Conservation (phyloP, 2,113 vertebrate species). For the Columbina picui region DNA sequence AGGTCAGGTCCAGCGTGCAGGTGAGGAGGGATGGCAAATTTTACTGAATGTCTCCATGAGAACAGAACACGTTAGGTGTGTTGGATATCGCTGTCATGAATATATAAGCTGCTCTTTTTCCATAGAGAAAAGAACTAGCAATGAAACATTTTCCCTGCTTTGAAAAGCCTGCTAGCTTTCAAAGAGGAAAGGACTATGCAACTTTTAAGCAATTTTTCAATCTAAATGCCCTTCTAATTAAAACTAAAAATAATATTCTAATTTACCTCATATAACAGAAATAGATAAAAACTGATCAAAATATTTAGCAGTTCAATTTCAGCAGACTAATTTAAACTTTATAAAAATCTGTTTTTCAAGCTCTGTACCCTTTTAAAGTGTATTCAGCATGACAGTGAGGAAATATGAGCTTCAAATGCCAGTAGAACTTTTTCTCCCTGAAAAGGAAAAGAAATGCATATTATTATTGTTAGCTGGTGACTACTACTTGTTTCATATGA, state of each 20-base stretch:
- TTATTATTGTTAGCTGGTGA: neutral
- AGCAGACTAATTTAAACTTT: neutral
- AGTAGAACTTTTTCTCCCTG: slow-evolving; percentile 89
- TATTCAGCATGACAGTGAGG: slow-evolving; percentile 88
- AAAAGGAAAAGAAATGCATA: slow-evolving; percentile 34
- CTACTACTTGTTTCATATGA: neutral
- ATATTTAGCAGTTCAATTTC: neutral
- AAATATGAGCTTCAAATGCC: slow-evolving; percentile 93
- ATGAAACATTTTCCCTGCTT: neutral
- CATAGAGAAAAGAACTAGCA: neutral
- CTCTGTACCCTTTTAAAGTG: slow-evolving; percentile 84
- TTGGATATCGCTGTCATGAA: fast-evolving
- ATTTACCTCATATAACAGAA: neutral
- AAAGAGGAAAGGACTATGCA: neutral
- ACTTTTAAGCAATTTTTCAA: neutral
- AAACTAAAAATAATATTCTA: neutral
- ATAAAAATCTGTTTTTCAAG: neutral
- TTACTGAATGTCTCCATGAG: neutral
- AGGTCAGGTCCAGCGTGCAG: neutral
- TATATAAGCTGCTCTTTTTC: neutral
- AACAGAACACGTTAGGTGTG: neutral
- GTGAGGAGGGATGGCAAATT: neutral
- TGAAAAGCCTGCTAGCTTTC: neutral
- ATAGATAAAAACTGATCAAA: neutral
- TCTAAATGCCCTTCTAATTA: neutral